Percentiles rank a stretch among this genome's conserved stretches.
These are phyloP conservation scores for Hypercompe scribonia DNA, from an alignment of 2,888 invertebrate species.

Conservation along the genomic window DNA sequence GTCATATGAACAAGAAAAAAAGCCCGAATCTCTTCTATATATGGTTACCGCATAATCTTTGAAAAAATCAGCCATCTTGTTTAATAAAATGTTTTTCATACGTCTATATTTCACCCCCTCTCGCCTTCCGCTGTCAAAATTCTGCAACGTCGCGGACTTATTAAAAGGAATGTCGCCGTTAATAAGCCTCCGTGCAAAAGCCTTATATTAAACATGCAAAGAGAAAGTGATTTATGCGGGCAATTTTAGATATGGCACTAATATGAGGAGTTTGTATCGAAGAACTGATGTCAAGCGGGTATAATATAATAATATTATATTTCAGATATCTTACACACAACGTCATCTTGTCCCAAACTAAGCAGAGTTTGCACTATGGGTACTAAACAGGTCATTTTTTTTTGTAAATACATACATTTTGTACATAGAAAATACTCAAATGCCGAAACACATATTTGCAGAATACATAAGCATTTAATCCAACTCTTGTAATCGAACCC, in stretches of 20 bases:
- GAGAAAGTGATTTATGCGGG: conserved; percentile 28
- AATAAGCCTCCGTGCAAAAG: conserved; percentile 45
- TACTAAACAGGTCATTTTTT: no score
- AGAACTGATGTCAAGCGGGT: not conserved
- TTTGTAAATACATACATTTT: no score
- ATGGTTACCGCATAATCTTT: not conserved
- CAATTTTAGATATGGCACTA: conserved; percentile 4
- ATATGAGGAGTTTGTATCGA: conserved; percentile 2
- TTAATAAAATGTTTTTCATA: conserved; percentile 47
- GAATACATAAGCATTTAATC: no score
- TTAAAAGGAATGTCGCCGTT: conserved; percentile 52
- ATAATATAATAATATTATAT: no score
- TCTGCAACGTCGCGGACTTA: conserved; percentile 49
- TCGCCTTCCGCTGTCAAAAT: conserved; percentile 43
- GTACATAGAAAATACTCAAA: no score
- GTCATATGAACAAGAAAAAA: no score
- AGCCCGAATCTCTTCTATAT: not conserved
- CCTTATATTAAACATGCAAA: conserved; percentile 48
- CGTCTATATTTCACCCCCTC: conserved; percentile 41
- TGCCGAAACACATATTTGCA: no score
- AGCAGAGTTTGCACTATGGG: no score
- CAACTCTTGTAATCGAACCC: no score
- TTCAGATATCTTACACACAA: no score
- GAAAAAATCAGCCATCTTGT: conserved; percentile 33
- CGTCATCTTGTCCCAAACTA: no score